phyloP scores from a whole-genome alignment of 2,113 vertebrate species.

The Callipepla californica region DNA sequence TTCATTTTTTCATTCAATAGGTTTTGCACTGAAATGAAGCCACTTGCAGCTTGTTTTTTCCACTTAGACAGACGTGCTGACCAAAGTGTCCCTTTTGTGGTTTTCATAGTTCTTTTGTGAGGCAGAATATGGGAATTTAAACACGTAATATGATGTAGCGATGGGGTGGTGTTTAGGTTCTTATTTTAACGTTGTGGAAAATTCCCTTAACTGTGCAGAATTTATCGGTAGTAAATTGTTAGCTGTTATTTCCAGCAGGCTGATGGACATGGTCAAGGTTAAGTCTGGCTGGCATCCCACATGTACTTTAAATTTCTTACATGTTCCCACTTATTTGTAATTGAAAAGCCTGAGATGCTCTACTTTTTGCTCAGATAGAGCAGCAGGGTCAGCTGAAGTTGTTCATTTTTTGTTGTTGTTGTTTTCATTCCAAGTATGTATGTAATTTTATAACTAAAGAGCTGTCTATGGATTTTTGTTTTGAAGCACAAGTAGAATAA shows the following conservation, averaged over 20 bases:
- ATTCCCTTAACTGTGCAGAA: not conserved
- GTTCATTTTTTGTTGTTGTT: not conserved
- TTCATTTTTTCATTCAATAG: not conserved
- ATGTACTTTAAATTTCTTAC: not conserved
- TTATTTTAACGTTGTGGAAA: not conserved
- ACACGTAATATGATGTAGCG: not conserved
- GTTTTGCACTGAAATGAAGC: not conserved
- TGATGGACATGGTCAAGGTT: not conserved
- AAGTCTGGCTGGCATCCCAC: not conserved
- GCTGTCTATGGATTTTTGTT: not conserved
- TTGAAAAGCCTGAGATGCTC: not conserved
- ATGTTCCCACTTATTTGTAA: not conserved
- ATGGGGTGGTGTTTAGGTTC: not conserved
- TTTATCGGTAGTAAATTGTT: not conserved
- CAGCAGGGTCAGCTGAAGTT: not conserved
- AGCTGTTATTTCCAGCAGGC: not conserved
- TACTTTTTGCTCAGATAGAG: not conserved
- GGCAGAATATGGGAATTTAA: not conserved
- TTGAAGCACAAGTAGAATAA: not conserved
- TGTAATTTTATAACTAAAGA: not conserved
- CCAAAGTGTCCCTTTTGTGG: not conserved
- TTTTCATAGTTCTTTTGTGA: not conserved
- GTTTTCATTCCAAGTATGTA: accelerated
- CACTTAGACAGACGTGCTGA: not conserved
- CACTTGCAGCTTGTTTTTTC: not conserved